phyloP scores from a whole-genome alignment of 2,797 vertebrate species.

The Choloepus didactylus region DNA sequence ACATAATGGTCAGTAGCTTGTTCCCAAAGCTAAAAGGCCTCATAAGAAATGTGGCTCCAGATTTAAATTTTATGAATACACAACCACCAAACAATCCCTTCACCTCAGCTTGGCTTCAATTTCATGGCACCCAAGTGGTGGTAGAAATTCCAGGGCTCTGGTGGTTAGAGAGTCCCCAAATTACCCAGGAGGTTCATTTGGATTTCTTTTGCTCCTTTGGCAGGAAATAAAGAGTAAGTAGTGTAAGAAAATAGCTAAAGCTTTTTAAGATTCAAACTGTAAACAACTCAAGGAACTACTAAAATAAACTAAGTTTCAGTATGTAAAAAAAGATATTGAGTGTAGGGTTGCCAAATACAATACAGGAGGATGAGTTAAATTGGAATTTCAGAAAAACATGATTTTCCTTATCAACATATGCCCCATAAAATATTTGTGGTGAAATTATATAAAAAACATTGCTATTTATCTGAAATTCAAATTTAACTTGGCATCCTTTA shows the following conservation, averaged over 20 bases:
- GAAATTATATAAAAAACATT: neutral
- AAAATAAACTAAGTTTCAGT: neutral
- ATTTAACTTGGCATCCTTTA: neutral
- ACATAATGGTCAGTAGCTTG: neutral
- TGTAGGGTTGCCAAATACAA: neutral
- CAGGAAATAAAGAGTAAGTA: neutral
- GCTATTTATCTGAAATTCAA: neutral
- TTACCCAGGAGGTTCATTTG: neutral
- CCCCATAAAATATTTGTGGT: neutral
- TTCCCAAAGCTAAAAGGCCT: neutral
- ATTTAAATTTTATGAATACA: constrained; percentile 16
- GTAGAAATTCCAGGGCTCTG: neutral
- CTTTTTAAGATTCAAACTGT: neutral
- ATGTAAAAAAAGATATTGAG: neutral
- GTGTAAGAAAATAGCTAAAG: neutral
- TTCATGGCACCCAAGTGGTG: neutral
- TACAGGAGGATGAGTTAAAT: neutral
- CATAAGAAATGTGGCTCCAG: neutral
- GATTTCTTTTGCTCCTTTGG: neutral
- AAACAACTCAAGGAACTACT: neutral
- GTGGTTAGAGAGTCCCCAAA: neutral
- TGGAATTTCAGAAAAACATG: neutral
- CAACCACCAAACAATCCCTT: neutral
- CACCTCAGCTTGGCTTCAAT: neutral
- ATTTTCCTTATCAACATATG: neutral